Base-by-base conservation (phyloP, 2,113 vertebrate genomes). In the Origma solitaria region DNA sequence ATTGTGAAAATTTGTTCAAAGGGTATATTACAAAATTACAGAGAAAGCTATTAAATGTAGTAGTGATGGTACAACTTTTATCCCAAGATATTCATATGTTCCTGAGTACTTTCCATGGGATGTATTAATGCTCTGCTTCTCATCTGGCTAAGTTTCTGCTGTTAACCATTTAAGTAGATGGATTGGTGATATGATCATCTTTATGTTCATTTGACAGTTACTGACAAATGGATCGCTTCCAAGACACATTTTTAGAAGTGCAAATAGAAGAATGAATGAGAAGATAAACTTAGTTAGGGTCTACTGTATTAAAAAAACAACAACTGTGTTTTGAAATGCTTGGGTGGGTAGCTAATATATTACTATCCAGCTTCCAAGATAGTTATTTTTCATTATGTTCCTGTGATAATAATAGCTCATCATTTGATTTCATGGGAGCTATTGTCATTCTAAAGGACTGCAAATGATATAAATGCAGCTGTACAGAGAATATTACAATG, bases 381-480 rank as follows among this genome's bases (percentile, higher is more conserved):
- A 82, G 76, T 92, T 95, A 91, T 89, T 95, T 96, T 95, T 94
- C 69, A 73, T 91, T 38, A 91, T 75, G 38, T 93, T 94, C 91
- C 83, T 82, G 69, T 94, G 86, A 90, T 96, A 92, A 92, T 90
- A 79, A 73, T 77, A 92, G 88, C 75, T 94, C 75, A 91, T 95
- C 30, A 71, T 84, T 93, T 96, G 92, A 91, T 95, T 95, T 96
- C 88, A 84, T 91, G 75, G 91, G 76, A 86, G 76, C 75, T 91
- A 96, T 80, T 97, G 86, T 92, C 82, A 94, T 94, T 94, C 82
- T 84, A 88, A 91, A 90, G 65, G 80, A 40, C 79, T 96, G 76
- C 92, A 95, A 92, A 95, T 91, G 37, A 93, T 92, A 93, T 91
- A 94, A 94, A 95, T 96, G 92, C 79, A 92, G 65, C 71, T 87